Percentiles rank a stretch among this genome's conserved stretches.
phyloP scores from a whole-genome alignment of 1,140 invertebrate species.

The Leptinotarsa lineolata region DNA sequence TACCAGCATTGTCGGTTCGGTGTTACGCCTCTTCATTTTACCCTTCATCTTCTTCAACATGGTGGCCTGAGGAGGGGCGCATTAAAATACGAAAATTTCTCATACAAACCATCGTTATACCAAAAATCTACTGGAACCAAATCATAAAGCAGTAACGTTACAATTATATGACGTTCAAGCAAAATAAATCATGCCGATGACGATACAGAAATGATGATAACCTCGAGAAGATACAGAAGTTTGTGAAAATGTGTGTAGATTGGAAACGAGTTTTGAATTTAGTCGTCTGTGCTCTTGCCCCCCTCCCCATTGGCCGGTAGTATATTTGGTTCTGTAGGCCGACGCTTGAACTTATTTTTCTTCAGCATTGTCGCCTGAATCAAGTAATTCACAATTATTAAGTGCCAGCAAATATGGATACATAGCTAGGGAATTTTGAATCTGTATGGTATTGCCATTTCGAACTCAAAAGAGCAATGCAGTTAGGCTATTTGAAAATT shows the following conservation, averaged over 20 bases:
- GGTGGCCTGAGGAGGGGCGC: constrained; percentile 71
- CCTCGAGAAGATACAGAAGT: constrained; percentile 29
- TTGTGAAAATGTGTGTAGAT: constrained; percentile 32
- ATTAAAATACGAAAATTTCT: constrained; percentile 28
- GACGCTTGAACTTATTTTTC: constrained; percentile 93
- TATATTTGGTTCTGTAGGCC: constrained; percentile 84
- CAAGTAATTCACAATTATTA: constrained; percentile 16
- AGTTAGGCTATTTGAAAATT: too few relatives aligned
- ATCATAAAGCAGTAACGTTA: constrained; percentile 29
- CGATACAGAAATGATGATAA: constrained; percentile 29
- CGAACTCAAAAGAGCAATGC: background rate
- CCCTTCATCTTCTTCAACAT: constrained; percentile 90
- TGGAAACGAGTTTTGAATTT: constrained; percentile 29
- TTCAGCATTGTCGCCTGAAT: constrained; percentile 85
- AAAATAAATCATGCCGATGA: constrained; percentile 40
- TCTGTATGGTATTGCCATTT: background rate
- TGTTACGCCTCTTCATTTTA: constrained; percentile 93
- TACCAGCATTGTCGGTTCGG: constrained; percentile 84
- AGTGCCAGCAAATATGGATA: background rate
- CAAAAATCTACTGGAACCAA: constrained; percentile 23
- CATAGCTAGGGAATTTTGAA: background rate
- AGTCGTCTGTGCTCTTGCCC: constrained; percentile 65
- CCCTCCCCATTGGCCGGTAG: constrained; percentile 70
- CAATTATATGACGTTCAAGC: constrained; percentile 36
- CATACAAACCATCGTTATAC: constrained; percentile 4